Evolutionary conservation across 2,113 vertebrate genomes (phyloP), one percentile per base, ranked within the genome.

Genomic region (Sander vitreus): DNA sequence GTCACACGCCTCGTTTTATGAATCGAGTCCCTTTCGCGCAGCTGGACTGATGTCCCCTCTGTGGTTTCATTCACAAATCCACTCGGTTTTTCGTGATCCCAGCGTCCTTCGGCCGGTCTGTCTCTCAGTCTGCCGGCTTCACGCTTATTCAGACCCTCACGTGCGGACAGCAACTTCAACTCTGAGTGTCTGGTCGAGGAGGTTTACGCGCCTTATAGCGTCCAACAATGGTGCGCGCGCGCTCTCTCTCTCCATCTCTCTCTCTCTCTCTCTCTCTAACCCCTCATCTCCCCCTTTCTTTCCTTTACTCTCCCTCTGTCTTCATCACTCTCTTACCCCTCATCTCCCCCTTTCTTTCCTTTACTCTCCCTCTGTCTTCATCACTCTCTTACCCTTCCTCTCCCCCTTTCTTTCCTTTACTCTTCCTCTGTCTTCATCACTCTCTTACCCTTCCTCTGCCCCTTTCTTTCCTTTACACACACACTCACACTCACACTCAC

Each of bases 41-140:
- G 51, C 30, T 30, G 66, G 48, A 43, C 21, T 8, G 43, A 54
- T 16, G 54, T 25, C 63, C 73, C 9, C 14, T 48, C 15, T 15
- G 55, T 36, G 64, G 19, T 5, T 75, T 76, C 91, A 87, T 91
- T 91, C 89, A 91, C 73, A 79, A 79, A 85, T 76, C 58, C 59
- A 54, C 68, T 58, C 58, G 53, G 43, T n/a, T 18, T 27, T 77
- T 73, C 84, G 47, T 36, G 57, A 23, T 1, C 55, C 66, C 68
- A 3, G 33, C 43, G 73, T 58, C 78, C 10, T 11, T 10, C 39
- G 7, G 66, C 43, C 36, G 23, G 11, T 70, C 64, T 18, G 33
- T 50, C 54, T 48, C 67, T 45, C 62, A 5, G 18, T 43, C 33
- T 21, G 18, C 15, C 4, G 21, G 58, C 51, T 9, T 50, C 72